phyloP scores from a whole-genome alignment of 2,888 invertebrate species.

The Drosophila putrida region DNA sequence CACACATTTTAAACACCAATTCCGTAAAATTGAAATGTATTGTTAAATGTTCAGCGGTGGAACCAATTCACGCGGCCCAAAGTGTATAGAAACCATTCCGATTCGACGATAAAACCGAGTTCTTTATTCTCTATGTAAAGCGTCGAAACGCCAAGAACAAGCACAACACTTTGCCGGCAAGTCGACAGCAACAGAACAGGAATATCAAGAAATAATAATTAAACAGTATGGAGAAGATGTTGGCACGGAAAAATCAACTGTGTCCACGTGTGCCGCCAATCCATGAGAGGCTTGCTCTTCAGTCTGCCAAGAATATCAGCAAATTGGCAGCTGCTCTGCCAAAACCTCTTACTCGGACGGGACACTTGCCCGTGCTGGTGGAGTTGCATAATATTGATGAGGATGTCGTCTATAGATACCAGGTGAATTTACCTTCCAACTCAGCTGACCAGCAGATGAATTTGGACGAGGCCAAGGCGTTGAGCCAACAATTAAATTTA shows the following conservation, averaged over 20 bases:
- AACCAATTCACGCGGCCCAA: constrained; percentile 54
- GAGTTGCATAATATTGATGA: constrained; percentile 57
- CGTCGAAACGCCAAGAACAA: constrained; percentile 19
- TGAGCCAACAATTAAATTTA: constrained; percentile 29
- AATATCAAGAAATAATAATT: background rate
- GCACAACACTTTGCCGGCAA: constrained; percentile 24
- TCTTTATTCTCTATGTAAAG: constrained; percentile 61
- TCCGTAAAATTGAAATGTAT: constrained; percentile 73
- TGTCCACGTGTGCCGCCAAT: constrained; percentile 38
- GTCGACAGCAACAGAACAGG: constrained; percentile 14
- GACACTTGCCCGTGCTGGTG: constrained; percentile 62
- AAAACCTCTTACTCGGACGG: constrained; percentile 40
- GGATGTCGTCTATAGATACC: constrained; percentile 49
- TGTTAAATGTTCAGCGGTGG: constrained; percentile 61
- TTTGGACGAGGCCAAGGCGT: constrained; percentile 15
- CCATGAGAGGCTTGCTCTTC: constrained; percentile 62
- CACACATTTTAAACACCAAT: constrained; percentile 74
- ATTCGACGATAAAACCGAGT: constrained; percentile 46
- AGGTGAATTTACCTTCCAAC: constrained; percentile 56
- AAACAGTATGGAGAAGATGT: constrained; percentile 38
- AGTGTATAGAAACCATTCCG: constrained; percentile 52
- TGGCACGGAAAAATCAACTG: constrained; percentile 32
- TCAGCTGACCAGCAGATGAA: background rate
- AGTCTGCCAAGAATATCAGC: constrained; percentile 57
- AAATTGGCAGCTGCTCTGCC: constrained; percentile 45